A percentile compares a stretch with the other conserved stretches of the same genome.
phyloP scores from a whole-genome alignment of 2,797 vertebrate genomes.

The Antrozous pallidus region DNA sequence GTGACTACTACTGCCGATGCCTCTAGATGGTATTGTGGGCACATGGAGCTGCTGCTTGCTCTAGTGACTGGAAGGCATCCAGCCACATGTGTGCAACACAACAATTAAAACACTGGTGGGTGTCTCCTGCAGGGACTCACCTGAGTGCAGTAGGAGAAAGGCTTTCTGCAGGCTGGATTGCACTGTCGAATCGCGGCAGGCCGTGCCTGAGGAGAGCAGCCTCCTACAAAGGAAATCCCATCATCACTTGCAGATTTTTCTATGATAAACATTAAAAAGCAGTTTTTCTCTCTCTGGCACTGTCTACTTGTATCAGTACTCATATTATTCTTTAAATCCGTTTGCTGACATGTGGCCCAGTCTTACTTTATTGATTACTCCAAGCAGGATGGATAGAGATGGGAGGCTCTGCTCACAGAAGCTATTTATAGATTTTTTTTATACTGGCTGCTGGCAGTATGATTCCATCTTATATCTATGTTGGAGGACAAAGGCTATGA shows the following conservation, averaged over 20 bases:
- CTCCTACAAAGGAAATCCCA: constrained; percentile 86
- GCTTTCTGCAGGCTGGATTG: constrained; percentile 93
- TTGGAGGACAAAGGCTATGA: not conserved
- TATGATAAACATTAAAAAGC: not conserved
- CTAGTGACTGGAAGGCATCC: not conserved
- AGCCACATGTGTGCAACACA: not conserved
- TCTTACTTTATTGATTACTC: not conserved
- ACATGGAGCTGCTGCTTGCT: constrained; percentile 9
- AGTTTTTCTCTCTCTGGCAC: not conserved
- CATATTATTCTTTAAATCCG: not conserved
- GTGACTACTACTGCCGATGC: constrained; percentile 48
- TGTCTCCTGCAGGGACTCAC: constrained; percentile 80
- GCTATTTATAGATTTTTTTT: not conserved
- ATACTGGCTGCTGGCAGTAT: not conserved
- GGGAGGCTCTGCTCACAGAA: not conserved
- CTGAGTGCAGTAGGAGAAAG: constrained; percentile 97
- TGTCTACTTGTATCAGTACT: not conserved
- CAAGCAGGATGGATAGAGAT: not conserved
- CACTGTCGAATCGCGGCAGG: constrained; percentile 90
- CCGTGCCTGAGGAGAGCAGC: constrained; percentile 88
- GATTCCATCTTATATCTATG: not conserved
- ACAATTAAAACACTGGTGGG: not conserved
- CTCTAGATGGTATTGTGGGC: constrained; percentile 78
- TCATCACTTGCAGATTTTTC: not conserved
- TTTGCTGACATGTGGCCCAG: not conserved